Conservation (phyloP, 1,140 invertebrate species). For the Littorina saxatilis region DNA sequence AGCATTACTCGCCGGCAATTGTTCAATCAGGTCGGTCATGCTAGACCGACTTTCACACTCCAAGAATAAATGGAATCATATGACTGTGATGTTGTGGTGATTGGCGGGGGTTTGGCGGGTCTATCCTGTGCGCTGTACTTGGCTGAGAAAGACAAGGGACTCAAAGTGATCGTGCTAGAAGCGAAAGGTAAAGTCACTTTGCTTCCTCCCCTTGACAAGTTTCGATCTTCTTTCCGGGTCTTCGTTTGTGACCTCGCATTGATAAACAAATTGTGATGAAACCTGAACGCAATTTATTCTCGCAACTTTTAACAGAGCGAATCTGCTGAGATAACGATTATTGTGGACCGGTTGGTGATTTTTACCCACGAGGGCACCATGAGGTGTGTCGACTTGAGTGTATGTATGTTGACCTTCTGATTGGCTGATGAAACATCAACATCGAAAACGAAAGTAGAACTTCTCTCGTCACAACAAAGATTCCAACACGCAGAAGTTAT, state of each 20-base stretch:
- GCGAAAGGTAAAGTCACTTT: slow-evolving; percentile 63
- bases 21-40: too few species aligned
- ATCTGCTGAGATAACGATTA: too few species aligned
- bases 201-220: not conserved
- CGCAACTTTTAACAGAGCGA: too few species aligned
- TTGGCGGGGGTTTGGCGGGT: slow-evolving; percentile 73
- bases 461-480: too few species aligned
- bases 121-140: slow-evolving; percentile 70
- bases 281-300: not conserved
- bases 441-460: not conserved
- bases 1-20: too few species aligned
- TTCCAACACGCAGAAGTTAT: too few species aligned
- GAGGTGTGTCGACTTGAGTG: too few species aligned
- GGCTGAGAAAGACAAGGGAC: slow-evolving; percentile 57
- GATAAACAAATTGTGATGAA: not conserved
- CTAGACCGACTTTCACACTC: too few species aligned
- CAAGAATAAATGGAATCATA: slow-evolving; percentile 55
- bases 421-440: too few species aligned
- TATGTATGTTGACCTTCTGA: too few species aligned
- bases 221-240: not conserved
- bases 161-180: slow-evolving; percentile 70
- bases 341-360: too few species aligned
- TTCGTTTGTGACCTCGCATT: not conserved
- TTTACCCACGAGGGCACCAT: too few species aligned
- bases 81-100: slow-evolving; percentile 67